phyloP scores from a whole-genome alignment of 2,797 vertebrate species.

The Fringilla coelebs region DNA sequence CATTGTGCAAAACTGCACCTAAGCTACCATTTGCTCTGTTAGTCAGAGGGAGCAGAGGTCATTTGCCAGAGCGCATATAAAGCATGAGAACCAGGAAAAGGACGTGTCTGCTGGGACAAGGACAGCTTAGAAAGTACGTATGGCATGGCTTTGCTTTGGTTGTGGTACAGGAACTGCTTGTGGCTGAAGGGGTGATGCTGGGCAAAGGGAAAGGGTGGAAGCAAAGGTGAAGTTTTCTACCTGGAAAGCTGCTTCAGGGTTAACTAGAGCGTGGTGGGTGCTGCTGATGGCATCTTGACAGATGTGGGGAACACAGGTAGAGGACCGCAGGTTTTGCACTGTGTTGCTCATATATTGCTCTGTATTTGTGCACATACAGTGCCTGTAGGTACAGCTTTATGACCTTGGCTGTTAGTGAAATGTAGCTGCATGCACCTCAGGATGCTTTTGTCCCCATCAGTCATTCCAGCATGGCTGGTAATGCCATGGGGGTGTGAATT shows the following conservation, averaged over 20 bases:
- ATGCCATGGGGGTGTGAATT: neutral
- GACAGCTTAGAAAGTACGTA: neutral
- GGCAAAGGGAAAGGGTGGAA: neutral
- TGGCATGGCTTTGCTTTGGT: neutral
- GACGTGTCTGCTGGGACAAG: fast-evolving
- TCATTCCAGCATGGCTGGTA: fast-evolving
- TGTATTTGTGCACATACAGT: neutral
- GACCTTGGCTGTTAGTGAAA: neutral
- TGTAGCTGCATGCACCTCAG: neutral
- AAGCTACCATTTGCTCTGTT: fast-evolving
- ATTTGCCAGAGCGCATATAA: neutral
- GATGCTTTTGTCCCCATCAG: neutral
- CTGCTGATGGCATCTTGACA: neutral
- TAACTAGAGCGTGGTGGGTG: neutral
- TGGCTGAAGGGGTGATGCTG: neutral
- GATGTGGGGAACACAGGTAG: neutral
- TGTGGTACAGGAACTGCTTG: fast-evolving
- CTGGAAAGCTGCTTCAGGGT: neutral
- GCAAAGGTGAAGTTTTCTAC: neutral
- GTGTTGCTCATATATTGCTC: neutral
- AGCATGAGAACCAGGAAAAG: neutral
- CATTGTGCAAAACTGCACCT: neutral
- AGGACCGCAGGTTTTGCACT: neutral
- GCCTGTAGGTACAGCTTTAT: neutral
- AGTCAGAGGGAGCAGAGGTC: neutral